phyloP scores from a whole-genome alignment of 37 sponge, comb jelly and placozoan genomes.

The Theonella swinhoei region DNA sequence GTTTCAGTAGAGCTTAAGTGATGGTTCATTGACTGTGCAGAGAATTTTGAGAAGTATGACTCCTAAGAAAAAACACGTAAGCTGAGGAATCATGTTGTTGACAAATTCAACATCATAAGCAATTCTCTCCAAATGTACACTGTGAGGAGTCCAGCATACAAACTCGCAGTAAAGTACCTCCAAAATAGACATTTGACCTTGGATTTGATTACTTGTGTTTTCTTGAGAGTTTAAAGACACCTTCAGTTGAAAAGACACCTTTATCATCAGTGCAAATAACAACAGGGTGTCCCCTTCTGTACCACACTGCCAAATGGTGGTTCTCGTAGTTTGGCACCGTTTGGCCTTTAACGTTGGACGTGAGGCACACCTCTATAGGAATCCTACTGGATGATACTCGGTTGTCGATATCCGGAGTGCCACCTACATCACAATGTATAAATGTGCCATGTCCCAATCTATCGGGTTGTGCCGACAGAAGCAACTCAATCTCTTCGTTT shows the following conservation, averaged over 20 bases:
- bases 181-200: no score
- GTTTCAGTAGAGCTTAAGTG: no score
- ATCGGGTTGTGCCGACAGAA: slow-evolving; percentile 58
- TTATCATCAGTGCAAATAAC: slow-evolving; percentile 88
- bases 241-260: slow-evolving; percentile 77
- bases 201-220: no score
- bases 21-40: no score
- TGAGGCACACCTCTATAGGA: slow-evolving; percentile 86
- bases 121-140: no score
- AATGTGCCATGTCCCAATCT: slow-evolving; percentile 86
- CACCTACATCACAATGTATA: slow-evolving; percentile 58
- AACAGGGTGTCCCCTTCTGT: slow-evolving; percentile 42
- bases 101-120: no score
- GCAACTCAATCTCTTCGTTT: slow-evolving; percentile 41
- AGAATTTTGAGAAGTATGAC: no score
- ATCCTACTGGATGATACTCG: slow-evolving; percentile 44
- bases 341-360: slow-evolving; percentile 76
- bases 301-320: slow-evolving; percentile 78
- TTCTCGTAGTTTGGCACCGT: slow-evolving; percentile 65
- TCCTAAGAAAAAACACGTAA: no score
- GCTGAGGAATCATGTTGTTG: no score
- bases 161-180: no score
- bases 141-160: no score
- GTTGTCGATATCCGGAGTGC: slow-evolving; percentile 44
- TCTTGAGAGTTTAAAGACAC: no score